Percentiles rank a stretch among this genome's conserved stretches.
Conservation (phyloP, 2,113 vertebrate species). For the Menidia beryllina region DNA sequence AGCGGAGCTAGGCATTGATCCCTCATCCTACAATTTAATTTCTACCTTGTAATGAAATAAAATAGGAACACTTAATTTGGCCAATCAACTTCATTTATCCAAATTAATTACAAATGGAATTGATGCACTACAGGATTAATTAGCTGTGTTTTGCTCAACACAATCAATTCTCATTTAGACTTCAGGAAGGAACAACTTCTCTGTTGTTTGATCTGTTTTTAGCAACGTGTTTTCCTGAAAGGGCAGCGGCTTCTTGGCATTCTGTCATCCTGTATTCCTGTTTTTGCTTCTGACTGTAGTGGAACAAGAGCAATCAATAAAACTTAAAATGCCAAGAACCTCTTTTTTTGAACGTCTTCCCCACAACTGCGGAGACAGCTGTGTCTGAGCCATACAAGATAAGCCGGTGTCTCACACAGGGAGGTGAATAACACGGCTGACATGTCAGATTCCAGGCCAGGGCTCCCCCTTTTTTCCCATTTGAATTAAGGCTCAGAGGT, state of each 20-base stretch:
- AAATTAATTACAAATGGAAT: constrained; percentile 79
- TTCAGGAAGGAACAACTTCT: constrained; percentile 49
- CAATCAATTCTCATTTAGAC: constrained; percentile 79
- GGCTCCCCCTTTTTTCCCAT: constrained; percentile 17
- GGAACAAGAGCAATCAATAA: constrained; percentile 72
- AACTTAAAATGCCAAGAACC: constrained; percentile 77
- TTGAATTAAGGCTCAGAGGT: constrained; percentile 55
- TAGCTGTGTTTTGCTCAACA: constrained; percentile 72
- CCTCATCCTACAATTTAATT: constrained; percentile 72
- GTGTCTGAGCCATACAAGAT: constrained; percentile 63
- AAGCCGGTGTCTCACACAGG: constrained; percentile 66
- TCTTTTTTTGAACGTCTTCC: constrained; percentile 71
- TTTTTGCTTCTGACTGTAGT: constrained; percentile 57
- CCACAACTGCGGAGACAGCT: constrained; percentile 46
- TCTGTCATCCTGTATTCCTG: constrained; percentile 52
- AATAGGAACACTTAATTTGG: constrained; percentile 78
- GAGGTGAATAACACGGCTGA: constrained; percentile 59
- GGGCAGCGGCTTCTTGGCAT: constrained; percentile 46
- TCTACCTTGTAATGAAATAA: constrained; percentile 76
- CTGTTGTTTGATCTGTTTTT: constrained; percentile 60
- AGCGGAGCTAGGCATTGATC: constrained; percentile 64
- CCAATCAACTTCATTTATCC: constrained; percentile 78
- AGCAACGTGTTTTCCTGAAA: constrained; percentile 57
- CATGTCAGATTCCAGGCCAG: constrained; percentile 44
- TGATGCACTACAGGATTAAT: constrained; percentile 75